Conservation (phyloP, 2,797 vertebrate genomes). For the Crenuchus spilurus region DNA sequence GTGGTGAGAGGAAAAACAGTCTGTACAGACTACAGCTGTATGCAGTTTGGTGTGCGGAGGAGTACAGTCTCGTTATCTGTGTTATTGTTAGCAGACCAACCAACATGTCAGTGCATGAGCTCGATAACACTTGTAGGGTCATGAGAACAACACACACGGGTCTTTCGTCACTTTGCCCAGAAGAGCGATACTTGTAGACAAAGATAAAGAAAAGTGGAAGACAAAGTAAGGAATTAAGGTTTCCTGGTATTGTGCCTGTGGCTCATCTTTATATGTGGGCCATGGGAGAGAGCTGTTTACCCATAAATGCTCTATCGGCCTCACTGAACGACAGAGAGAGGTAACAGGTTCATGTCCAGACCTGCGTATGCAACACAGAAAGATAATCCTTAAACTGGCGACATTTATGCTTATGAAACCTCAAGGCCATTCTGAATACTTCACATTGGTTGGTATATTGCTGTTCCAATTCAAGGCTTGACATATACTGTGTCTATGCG, state of each 20-base stretch:
- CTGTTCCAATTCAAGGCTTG: slow-evolving; percentile 8
- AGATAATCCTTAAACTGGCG: neutral
- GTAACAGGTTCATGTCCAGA: slow-evolving; percentile 39
- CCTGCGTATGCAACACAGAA: slow-evolving; percentile 16
- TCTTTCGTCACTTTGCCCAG: slow-evolving; percentile 16
- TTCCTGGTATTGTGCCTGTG: slow-evolving; percentile 7
- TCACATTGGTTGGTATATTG: slow-evolving; percentile 12
- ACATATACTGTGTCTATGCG: neutral
- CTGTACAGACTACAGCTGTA: neutral
- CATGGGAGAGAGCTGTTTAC: slow-evolving; percentile 27
- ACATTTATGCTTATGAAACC: slow-evolving; percentile 6
- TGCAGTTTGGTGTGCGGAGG: neutral
- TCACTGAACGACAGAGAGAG: slow-evolving; percentile 20
- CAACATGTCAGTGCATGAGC: slow-evolving; percentile 23
- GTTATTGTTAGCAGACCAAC: neutral
- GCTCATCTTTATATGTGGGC: neutral
- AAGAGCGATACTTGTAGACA: slow-evolving; percentile 20
- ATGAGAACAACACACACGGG: slow-evolving; percentile 14
- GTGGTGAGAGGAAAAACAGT: neutral
- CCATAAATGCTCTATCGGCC: neutral
- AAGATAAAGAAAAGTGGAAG: neutral
- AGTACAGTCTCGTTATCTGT: neutral
- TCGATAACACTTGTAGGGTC: neutral
- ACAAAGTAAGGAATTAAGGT: slow-evolving; percentile 16
- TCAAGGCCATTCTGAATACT: neutral